Evolutionary conservation across 2,888 invertebrate species (phyloP).

Genomic region (Ecdyonurus torrentis): DNA sequence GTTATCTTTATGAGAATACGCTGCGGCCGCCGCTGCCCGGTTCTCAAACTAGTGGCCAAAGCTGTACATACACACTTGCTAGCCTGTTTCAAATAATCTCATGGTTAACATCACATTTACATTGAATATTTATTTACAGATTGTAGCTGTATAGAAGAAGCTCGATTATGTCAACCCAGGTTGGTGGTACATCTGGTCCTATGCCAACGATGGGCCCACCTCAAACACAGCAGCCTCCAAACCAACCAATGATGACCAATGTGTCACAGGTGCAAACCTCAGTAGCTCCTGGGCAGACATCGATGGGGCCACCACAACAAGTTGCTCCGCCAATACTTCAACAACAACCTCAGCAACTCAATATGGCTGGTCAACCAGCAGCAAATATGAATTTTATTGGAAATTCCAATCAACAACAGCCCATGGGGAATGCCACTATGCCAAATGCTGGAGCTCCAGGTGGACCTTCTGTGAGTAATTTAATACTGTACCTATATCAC

Average conservation of each 20-base stretch:
- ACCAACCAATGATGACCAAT: not conserved
- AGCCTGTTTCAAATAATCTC: too few relatives aligned
- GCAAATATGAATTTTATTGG: not conserved
- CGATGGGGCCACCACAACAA: not conserved
- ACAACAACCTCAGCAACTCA: not conserved
- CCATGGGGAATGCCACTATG: not conserved
- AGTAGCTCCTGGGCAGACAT: not conserved
- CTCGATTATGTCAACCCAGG: not conserved
- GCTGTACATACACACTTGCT: too few relatives aligned
- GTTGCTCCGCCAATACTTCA: not conserved
- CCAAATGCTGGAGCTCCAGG: too few relatives aligned
- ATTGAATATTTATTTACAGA: too few relatives aligned
- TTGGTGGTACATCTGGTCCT: not conserved
- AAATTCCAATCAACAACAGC: not conserved
- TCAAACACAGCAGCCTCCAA: not conserved
- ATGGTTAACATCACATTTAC: too few relatives aligned
- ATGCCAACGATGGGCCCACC: not conserved
- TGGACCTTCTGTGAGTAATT: too few relatives aligned
- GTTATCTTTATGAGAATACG: too few relatives aligned
- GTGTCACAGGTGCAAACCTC: not conserved
- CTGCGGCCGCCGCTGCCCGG: too few relatives aligned
- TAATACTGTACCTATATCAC: too few relatives aligned
- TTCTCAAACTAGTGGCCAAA: too few relatives aligned
- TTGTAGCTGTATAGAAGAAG: not conserved
- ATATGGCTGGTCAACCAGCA: not conserved